Evolutionary conservation across 2,797 vertebrate species (phyloP).

Genomic region (Buceros bicornis): DNA sequence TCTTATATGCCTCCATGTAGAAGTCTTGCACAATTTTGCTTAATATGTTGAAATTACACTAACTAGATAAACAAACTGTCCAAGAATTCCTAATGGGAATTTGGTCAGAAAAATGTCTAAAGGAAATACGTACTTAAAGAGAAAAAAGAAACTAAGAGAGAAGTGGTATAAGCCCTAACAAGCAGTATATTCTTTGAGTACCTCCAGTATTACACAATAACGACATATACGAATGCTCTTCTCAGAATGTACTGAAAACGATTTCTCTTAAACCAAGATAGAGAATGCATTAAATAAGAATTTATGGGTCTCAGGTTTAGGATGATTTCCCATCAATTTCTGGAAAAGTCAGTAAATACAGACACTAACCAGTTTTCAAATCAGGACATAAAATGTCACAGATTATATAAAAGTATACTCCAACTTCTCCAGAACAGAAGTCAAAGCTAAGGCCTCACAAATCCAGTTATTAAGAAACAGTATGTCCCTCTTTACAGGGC

Average conservation of each 20-base stretch:
- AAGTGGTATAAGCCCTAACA: not conserved
- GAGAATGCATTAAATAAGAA: not conserved
- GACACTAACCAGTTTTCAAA: constrained; percentile 38
- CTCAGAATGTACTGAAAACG: not conserved
- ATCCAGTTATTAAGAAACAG: constrained; percentile 67
- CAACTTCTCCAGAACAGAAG: constrained; percentile 66
- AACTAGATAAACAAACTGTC: constrained; percentile 3
- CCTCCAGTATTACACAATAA: not conserved
- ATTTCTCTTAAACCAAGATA: constrained; percentile 22
- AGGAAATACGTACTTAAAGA: not conserved
- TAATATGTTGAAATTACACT: not conserved
- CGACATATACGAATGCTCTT: not conserved
- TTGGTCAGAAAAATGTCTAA: not conserved
- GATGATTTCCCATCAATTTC: constrained; percentile 23
- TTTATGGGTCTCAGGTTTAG: not conserved
- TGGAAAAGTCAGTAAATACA: constrained; percentile 24
- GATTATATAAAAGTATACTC: constrained; percentile 60
- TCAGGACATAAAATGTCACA: constrained; percentile 57
- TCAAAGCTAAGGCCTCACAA: constrained; percentile 77
- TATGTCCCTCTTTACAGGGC: not conserved
- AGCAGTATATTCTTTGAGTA: constrained; percentile 22
- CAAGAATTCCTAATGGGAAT: not conserved
- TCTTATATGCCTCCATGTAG: not conserved
- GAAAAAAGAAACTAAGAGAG: not conserved
- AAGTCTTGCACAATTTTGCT: not conserved